These are phyloP conservation scores for Pseudolycoriella hygida DNA, from an alignment of 2,888 invertebrate species.

Conservation along the genomic window DNA sequence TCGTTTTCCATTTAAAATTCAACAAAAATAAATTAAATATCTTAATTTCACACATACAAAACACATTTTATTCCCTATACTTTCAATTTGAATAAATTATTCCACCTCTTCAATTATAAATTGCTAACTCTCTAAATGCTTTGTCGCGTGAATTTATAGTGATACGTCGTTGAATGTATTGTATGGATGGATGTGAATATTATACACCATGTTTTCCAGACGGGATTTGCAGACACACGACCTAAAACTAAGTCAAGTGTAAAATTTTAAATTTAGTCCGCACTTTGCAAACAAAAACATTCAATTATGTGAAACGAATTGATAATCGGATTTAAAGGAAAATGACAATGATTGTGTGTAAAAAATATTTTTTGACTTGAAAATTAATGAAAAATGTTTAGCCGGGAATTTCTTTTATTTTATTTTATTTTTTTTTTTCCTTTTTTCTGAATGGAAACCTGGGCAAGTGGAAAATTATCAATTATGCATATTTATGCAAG, in stretches of 20 bases:
- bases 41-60: background rate
- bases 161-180: background rate
- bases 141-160: constrained; percentile 6
- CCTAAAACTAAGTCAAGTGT: constrained; percentile 26
- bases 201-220: background rate
- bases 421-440: too few relatives aligned
- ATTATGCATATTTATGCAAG: too few relatives aligned
- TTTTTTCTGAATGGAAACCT: too few relatives aligned
- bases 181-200: background rate
- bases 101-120: constrained; percentile 17
- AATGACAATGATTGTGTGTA: constrained; percentile 5
- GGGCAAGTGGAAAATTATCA: too few relatives aligned
- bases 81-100: constrained; percentile 15
- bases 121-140: constrained; percentile 9
- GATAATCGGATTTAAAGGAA: constrained; percentile 7
- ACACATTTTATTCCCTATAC: constrained; percentile 2
- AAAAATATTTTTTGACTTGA: too few relatives aligned
- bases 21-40: background rate
- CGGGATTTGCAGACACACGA: constrained; percentile 10
- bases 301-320: constrained; percentile 22
- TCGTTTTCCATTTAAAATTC: background rate
- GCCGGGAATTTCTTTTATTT: too few relatives aligned
- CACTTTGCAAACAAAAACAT: constrained; percentile 24
- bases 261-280: constrained; percentile 31
- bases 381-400: too few relatives aligned